phyloP scores from a whole-genome alignment of 2,797 vertebrate species.

The Rhinichthys osculus region DNA sequence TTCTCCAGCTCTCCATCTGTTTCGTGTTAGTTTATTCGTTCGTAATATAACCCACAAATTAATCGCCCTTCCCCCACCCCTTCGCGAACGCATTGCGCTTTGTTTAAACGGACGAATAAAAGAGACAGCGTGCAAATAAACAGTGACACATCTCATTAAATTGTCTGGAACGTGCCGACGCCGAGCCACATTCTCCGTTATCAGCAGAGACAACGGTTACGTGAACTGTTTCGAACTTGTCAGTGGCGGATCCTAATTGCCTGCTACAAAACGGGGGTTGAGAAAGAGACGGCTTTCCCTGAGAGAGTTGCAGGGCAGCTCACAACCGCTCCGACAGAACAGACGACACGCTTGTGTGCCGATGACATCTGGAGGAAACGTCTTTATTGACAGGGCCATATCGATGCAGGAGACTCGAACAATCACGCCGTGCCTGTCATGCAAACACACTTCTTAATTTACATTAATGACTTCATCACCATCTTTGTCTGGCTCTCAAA shows the following conservation, averaged over 20 bases:
- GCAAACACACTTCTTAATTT: constrained; percentile 79
- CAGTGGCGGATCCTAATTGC: constrained; percentile 87
- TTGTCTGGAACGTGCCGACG: constrained; percentile 82
- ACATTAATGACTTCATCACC: constrained; percentile 85
- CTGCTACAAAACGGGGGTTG: constrained; percentile 82
- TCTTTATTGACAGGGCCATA: constrained; percentile 87
- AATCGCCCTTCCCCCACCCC: constrained; percentile 57
- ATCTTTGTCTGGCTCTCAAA: constrained; percentile 65
- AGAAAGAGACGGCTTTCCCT: constrained; percentile 85
- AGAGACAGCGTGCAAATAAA: constrained; percentile 82
- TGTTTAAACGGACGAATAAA: constrained; percentile 68
- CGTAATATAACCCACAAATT: constrained; percentile 70
- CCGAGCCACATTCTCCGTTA: constrained; percentile 80
- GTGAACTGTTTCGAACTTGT: constrained; percentile 90
- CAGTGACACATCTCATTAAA: constrained; percentile 84
- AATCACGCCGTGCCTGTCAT: constrained; percentile 72
- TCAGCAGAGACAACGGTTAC: constrained; percentile 85
- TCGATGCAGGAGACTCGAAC: constrained; percentile 77
- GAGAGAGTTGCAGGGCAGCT: constrained; percentile 83
- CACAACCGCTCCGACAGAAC: constrained; percentile 81
- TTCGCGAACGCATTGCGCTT: constrained; percentile 56
- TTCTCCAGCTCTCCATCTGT: constrained; percentile 44
- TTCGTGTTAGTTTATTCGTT: constrained; percentile 51
- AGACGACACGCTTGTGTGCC: constrained; percentile 82
- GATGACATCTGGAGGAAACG: constrained; percentile 88